Evolutionary conservation across 2,797 vertebrate genomes (phyloP).

Genomic region (Diplodus puntazzo): DNA sequence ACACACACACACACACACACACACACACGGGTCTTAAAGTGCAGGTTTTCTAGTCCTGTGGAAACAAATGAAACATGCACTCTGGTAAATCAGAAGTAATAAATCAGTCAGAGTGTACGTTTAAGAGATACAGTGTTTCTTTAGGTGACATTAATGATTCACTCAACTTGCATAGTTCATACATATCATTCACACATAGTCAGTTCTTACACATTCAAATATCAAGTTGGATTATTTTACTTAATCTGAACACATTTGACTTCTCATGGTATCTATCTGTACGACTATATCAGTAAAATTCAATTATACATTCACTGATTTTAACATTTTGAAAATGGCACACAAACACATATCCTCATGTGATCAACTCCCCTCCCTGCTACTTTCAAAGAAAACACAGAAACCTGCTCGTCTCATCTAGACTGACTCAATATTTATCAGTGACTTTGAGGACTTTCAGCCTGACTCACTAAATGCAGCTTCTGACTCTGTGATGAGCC

Average conservation of each 20-base stretch:
- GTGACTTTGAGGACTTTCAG: conserved; percentile 35
- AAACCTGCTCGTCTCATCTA: conserved; percentile 34
- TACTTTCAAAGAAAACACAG: conserved; percentile 27
- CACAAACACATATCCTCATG: not conserved
- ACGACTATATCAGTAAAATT: not conserved
- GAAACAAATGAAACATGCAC: conserved; percentile 47
- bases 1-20: conserved; percentile 5
- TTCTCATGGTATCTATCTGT: no score
- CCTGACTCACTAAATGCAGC: conserved; percentile 31
- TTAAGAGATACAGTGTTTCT: conserved; percentile 15
- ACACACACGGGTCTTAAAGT: conserved; percentile 38
- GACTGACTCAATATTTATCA: conserved; percentile 50
- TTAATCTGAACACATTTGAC: no score
- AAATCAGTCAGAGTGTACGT: conserved; percentile 30
- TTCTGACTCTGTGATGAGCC: conserved; percentile 11
- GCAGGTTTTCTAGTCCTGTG: conserved; percentile 43
- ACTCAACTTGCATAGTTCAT: conserved; percentile 1
- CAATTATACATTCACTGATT: not conserved
- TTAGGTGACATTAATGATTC: conserved; percentile 19
- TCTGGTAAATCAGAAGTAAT: conserved; percentile 36
- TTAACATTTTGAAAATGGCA: not conserved
- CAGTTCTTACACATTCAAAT: not conserved
- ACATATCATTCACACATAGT: not conserved
- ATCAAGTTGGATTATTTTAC: not conserved
- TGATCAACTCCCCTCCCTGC: not conserved